A percentile compares a stretch with the other conserved stretches of the same genome.
phyloP scores from a whole-genome alignment of 1,140 invertebrate species.

The Gryon sp. region DNA sequence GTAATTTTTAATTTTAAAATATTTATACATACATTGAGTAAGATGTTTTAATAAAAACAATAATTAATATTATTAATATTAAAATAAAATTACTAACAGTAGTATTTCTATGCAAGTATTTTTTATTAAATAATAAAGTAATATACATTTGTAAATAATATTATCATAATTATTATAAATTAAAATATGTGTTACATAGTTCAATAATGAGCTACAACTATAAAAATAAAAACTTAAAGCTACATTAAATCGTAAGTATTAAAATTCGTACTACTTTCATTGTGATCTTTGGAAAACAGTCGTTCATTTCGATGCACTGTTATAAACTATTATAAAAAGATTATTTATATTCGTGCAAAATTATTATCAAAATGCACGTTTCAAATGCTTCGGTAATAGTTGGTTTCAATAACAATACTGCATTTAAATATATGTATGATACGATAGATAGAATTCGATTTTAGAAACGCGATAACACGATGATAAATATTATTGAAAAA shows the following conservation, averaged over 20 bases:
- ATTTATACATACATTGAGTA: too few species aligned
- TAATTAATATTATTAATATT: too few species aligned
- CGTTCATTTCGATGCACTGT: too few species aligned
- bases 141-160: slow-evolving; percentile 6
- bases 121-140: slow-evolving; percentile 7
- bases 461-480: slow-evolving; percentile 15
- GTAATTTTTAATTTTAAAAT: too few species aligned
- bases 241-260: slow-evolving; percentile 1
- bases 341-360: slow-evolving; percentile 1
- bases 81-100: too few species aligned
- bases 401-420: slow-evolving; percentile 5
- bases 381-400: neutral
- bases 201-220: slow-evolving; percentile 2
- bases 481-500: slow-evolving; percentile 17
- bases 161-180: slow-evolving; percentile 11
- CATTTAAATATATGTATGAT: neutral
- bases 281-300: slow-evolving; percentile 16
- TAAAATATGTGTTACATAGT: neutral
- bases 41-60: too few species aligned
- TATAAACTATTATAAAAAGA: too few species aligned
- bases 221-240: slow-evolving; percentile 19
- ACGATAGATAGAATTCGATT: slow-evolving; percentile 13
- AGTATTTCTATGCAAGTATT: too few species aligned
- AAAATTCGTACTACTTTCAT: slow-evolving; percentile 1
- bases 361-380: slow-evolving; percentile 1